Evolutionary conservation across 2,113 vertebrate species (phyloP).

Genomic region (Oenanthe melanoleuca): DNA sequence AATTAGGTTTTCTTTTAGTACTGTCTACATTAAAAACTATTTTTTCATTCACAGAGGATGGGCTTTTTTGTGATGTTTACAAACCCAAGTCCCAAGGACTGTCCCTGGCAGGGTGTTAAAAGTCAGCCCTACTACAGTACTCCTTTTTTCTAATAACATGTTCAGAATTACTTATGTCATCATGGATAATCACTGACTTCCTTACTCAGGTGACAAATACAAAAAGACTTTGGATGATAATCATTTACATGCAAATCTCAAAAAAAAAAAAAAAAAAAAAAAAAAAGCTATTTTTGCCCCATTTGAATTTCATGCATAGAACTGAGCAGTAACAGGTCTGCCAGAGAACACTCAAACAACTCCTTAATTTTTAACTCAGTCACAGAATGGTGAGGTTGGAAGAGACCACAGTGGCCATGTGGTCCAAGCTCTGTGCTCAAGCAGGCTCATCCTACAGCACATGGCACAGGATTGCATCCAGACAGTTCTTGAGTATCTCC

Average conservation of each 20-base stretch:
- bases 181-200: background rate
- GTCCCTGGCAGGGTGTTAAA: background rate
- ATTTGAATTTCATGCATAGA: background rate
- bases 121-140: background rate
- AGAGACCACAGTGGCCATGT: background rate
- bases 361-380: background rate
- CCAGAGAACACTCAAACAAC: background rate
- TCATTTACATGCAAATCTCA: rapidly evolving
- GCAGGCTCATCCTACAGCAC: rapidly evolving
- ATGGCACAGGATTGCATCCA: too few species aligned
- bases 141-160: background rate
- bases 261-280: too few species aligned
- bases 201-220: background rate
- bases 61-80: background rate
- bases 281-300: rapidly evolving
- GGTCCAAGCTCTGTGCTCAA: background rate
- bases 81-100: background rate
- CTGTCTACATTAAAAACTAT: background rate
- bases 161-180: background rate
- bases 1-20: background rate
- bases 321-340: background rate
- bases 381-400: background rate
- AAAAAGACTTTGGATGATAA: background rate
- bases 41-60: background rate
- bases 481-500: background rate